Conservation (phyloP, 2,888 invertebrate species). For the Cacoxenus indagator region DNA sequence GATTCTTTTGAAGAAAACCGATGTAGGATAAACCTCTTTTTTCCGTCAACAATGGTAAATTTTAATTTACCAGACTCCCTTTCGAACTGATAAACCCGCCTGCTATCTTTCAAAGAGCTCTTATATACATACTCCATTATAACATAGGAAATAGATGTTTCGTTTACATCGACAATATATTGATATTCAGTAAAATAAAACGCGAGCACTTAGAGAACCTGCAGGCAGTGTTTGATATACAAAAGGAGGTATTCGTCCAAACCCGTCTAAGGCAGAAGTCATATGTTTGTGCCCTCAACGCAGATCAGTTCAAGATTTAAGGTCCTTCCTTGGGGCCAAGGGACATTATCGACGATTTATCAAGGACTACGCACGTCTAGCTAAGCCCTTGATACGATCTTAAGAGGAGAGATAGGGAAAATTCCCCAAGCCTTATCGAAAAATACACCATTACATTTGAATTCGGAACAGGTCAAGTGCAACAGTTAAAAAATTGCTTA, state of each 20-base stretch:
- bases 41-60: background rate
- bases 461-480: too few relatives aligned
- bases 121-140: background rate
- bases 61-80: too few relatives aligned
- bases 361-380: background rate
- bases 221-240: background rate
- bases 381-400: background rate
- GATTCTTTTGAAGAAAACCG: constrained; percentile 17
- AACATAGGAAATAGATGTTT: background rate
- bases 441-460: too few relatives aligned
- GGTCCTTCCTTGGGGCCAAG: background rate
- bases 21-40: constrained; percentile 20
- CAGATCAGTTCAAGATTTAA: background rate
- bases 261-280: background rate
- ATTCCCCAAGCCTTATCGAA: too few relatives aligned
- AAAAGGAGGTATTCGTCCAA: background rate
- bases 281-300: background rate
- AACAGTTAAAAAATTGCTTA: too few relatives aligned
- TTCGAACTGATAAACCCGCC: too few relatives aligned
- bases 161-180: background rate
- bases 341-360: background rate
- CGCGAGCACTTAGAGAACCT: background rate
- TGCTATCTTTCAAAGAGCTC: background rate
- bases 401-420: background rate
- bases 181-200: background rate